Conservation (phyloP, 2,888 invertebrate genomes). For the Trissonchulus sp. region DNA sequence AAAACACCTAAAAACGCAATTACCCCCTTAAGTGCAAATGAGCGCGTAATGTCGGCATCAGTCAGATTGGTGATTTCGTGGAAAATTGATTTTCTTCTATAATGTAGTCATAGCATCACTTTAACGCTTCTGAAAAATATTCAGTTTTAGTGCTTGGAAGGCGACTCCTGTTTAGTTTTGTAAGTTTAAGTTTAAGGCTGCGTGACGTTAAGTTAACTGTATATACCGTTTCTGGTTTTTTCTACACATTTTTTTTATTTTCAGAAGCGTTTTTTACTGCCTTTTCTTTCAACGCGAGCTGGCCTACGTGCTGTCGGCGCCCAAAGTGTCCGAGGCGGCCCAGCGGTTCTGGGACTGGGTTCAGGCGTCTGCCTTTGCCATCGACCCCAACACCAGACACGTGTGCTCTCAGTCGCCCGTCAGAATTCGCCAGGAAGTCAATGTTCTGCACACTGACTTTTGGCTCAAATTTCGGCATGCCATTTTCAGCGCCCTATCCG, state of each 20-base stretch:
- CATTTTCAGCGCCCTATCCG: slow-evolving; percentile 72
- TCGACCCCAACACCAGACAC: slow-evolving; percentile 45
- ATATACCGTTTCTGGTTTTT: no score
- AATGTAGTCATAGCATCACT: no score
- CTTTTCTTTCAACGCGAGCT: slow-evolving; percentile 36
- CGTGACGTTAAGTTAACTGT: no score
- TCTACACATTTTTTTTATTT: slow-evolving; percentile 36
- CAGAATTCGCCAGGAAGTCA: slow-evolving; percentile 70
- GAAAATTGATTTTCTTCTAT: no score
- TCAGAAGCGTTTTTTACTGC: slow-evolving; percentile 52
- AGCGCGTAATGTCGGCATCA: no score
- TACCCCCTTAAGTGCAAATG: no score
- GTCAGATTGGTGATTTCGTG: no score
- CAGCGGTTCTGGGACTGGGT: slow-evolving; percentile 24
- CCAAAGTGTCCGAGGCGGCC: background rate
- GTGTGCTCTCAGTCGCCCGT: slow-evolving; percentile 55
- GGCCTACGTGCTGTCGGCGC: slow-evolving; percentile 23
- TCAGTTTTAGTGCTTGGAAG: no score
- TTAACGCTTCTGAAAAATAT: no score
- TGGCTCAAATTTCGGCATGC: slow-evolving; percentile 81
- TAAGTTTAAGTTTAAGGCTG: no score
- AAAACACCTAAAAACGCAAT: no score
- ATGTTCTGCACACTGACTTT: slow-evolving; percentile 74
- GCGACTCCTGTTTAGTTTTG: no score
- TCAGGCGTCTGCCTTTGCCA: slow-evolving; percentile 19